These are phyloP conservation scores for Papilio dardanus DNA, from an alignment of 1,140 invertebrate species.

Conservation along the genomic window DNA sequence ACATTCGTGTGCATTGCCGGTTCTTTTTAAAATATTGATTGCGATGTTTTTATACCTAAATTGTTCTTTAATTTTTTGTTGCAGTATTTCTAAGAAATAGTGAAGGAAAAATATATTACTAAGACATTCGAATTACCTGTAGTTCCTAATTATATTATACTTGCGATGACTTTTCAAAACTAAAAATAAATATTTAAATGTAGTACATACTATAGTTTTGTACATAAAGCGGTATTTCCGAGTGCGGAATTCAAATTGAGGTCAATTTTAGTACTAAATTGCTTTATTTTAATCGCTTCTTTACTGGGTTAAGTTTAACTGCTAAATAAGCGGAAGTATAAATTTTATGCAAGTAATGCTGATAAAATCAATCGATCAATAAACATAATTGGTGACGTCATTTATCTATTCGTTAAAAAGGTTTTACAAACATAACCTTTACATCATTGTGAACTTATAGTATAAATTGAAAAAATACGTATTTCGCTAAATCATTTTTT, in stretches of 20 bases:
- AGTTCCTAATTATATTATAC: too few relatives aligned
- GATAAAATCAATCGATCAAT: background rate
- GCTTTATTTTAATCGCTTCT: background rate
- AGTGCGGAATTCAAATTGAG: background rate
- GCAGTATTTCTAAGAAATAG: background rate
- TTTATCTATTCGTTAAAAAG: background rate
- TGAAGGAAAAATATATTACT: too few relatives aligned
- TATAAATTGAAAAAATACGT: background rate
- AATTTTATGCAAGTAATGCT: background rate
- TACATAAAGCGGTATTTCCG: background rate
- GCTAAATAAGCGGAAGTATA: background rate
- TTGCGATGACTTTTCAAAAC: too few relatives aligned
- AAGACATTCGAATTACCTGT: background rate
- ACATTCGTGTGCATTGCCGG: background rate
- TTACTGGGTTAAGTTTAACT: background rate
- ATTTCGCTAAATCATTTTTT: too few relatives aligned
- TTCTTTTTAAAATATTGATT: background rate
- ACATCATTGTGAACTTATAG: background rate
- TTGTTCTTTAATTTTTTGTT: background rate
- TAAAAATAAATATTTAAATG: background rate
- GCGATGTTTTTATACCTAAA: background rate
- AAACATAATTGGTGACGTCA: background rate
- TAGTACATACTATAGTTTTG: background rate
- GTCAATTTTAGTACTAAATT: background rate
- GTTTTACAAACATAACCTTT: background rate